These are phyloP conservation scores for Parazoanthus swiftii DNA, from an alignment of 92 coral and sea anemone species.

Conservation along the genomic window DNA sequence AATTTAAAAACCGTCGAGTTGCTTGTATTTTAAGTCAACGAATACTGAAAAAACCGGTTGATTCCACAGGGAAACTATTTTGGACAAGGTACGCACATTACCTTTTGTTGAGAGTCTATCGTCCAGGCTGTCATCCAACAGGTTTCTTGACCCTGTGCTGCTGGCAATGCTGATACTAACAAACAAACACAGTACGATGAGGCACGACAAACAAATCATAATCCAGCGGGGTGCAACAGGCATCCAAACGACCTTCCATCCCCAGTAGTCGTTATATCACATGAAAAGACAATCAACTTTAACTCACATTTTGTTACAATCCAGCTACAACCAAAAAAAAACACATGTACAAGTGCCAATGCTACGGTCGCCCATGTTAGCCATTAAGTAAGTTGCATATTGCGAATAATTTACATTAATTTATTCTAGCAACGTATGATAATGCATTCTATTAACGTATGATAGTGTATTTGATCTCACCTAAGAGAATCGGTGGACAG, in stretches of 20 bases:
- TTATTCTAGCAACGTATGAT: background rate
- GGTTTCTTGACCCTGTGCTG: conserved; percentile 80
- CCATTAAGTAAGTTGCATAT: no score
- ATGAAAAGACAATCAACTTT: no score
- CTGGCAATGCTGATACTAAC: conserved; percentile 49
- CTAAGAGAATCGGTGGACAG: conserved; percentile 57
- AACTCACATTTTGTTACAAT: no score
- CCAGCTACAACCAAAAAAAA: no score
- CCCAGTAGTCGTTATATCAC: no score
- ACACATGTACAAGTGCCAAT: no score
- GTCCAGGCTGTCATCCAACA: conserved; percentile 78
- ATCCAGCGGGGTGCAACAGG: conserved; percentile 50
- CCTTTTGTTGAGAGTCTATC: conserved; percentile 50
- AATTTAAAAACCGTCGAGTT: no score
- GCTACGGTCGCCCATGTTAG: no score
- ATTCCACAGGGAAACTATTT: background rate
- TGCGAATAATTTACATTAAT: background rate
- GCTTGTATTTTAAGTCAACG: background rate
- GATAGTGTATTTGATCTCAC: conserved; percentile 13
- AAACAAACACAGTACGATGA: no score
- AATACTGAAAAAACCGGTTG: background rate
- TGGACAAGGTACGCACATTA: background rate
- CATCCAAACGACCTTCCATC: no score
- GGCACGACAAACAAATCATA: background rate
- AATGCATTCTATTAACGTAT: background rate